Conservation (phyloP, 2,797 vertebrate species). For the Melanotaenia boesemani region DNA sequence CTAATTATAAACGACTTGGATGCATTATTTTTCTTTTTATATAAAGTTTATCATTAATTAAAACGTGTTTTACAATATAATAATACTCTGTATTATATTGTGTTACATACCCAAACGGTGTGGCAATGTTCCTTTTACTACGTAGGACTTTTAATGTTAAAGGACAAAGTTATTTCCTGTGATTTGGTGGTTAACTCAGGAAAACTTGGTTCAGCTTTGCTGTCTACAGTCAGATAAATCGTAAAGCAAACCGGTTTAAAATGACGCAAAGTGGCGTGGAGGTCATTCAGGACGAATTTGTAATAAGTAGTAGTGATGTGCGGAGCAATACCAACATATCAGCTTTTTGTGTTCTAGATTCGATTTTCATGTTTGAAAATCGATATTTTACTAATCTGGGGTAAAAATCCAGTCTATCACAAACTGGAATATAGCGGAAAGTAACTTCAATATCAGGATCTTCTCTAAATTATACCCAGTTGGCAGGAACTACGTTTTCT, state of each 20-base stretch:
- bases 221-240: conserved; percentile 24
- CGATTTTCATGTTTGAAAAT: no score
- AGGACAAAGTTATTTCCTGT: neutral
- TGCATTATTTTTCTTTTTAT: accelerated
- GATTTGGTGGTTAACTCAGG: neutral
- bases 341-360: no score
- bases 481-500: no score
- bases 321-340: no score
- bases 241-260: conserved; percentile 49
- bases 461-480: no score
- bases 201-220: neutral
- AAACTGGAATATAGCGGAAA: no score
- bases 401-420: no score
- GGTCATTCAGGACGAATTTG: conserved; percentile 75
- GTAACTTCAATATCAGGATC: no score
- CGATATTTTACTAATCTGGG: no score
- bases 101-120: neutral
- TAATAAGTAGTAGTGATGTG: no score
- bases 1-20: accelerated
- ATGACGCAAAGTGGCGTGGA: conserved; percentile 49
- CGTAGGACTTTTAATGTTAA: conserved; percentile 31
- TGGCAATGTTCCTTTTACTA: neutral
- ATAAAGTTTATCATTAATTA: accelerated
- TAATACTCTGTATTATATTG: neutral
- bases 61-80: neutral